Conservation (phyloP, 2,888 invertebrate species). For the Aleiodes leptofemur region DNA sequence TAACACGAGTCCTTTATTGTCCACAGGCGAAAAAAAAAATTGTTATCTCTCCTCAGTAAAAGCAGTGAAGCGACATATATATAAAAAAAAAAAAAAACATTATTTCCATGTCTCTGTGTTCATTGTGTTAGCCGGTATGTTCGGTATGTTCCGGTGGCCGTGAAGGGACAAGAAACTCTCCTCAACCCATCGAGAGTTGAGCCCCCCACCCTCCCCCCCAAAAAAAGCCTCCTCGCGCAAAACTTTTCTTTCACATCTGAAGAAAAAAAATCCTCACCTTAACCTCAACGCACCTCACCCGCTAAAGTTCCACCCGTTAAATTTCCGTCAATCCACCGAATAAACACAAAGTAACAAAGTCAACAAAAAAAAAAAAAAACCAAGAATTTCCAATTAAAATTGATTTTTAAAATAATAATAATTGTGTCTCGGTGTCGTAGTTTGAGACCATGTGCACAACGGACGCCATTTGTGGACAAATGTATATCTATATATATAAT, state of each 20-base stretch:
- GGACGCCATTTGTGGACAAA: conserved; percentile 69
- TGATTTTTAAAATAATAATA: conserved; percentile 40
- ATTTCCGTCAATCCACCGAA: not conserved
- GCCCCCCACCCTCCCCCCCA: no score
- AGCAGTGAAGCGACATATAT: not conserved
- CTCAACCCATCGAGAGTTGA: no score
- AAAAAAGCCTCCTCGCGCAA: not conserved
- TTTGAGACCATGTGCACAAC: conserved; percentile 68
- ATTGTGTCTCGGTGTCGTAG: conserved; percentile 50
- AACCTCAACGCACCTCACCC: not conserved
- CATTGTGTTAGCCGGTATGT: no score
- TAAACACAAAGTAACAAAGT: not conserved
- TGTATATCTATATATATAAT: conserved; percentile 18
- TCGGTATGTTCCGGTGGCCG: no score
- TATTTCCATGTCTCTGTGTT: no score
- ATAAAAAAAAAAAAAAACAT: not conserved
- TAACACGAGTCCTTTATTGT: no score
- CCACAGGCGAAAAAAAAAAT: no score
- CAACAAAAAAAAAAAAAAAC: not conserved
- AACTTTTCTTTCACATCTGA: not conserved
- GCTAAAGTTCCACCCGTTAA: no score
- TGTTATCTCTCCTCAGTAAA: no score
- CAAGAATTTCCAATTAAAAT: conserved; percentile 1
- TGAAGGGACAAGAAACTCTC: no score
- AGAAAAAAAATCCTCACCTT: conserved; percentile 2